These are phyloP conservation scores for Cosmia trapezina DNA, from an alignment of 2,888 invertebrate species.

Conservation along the genomic window DNA sequence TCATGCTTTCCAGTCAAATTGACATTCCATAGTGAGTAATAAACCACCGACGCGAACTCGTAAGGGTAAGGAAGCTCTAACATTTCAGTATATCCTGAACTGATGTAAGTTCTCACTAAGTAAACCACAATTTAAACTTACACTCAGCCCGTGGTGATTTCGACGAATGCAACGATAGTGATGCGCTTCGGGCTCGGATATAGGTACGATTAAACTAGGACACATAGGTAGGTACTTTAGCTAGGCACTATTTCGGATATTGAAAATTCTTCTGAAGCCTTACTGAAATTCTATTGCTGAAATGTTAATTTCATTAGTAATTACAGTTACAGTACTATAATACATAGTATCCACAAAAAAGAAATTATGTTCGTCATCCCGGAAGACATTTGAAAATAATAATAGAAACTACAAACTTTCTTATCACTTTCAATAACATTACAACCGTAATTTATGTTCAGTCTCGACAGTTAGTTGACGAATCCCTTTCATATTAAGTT, in stretches of 20 bases:
- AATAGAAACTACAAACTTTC: not conserved
- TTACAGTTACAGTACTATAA: not conserved
- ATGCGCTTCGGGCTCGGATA: constrained; percentile 15
- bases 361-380: not conserved
- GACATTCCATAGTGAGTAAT: constrained; percentile 11
- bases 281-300: not conserved
- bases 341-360: not conserved
- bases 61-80: constrained; percentile 28
- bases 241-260: not conserved
- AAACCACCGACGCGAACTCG: constrained; percentile 21
- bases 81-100: constrained; percentile 33
- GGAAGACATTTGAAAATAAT: not conserved
- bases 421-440: constrained; percentile 17
- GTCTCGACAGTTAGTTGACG: not conserved
- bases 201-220: not conserved
- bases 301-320: not conserved
- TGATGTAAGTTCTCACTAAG: constrained; percentile 45
- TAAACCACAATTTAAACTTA: too few relatives aligned
- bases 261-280: not conserved
- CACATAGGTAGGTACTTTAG: not conserved
- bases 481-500: constrained; percentile 32
- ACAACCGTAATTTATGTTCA: not conserved
- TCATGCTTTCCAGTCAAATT: not conserved
- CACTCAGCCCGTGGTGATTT: constrained; percentile 45
- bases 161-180: constrained; percentile 42